Conservation (phyloP, 2,113 vertebrate genomes). For the Reinhardtius hippoglossoides region DNA sequence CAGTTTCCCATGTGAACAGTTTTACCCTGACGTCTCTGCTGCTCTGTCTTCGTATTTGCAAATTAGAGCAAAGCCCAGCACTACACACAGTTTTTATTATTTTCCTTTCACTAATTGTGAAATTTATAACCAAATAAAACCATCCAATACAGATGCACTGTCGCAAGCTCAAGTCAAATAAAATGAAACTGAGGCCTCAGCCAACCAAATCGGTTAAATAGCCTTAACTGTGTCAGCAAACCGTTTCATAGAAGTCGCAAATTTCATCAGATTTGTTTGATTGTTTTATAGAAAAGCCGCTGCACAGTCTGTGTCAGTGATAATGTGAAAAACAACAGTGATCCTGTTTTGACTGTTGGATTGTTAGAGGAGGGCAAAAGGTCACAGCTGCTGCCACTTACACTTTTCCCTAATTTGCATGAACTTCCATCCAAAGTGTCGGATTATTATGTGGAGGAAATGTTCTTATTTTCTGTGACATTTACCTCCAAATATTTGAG, state of each 20-base stretch:
- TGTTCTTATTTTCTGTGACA: constrained; percentile 42
- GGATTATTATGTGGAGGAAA: constrained; percentile 36
- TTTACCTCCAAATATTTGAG: constrained; percentile 39
- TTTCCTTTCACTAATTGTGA: background rate
- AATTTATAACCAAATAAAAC: background rate
- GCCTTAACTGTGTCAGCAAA: background rate
- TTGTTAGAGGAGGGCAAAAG: constrained; percentile 24
- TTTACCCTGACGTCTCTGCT: background rate
- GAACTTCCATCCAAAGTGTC: constrained; percentile 19
- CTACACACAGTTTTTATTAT: background rate
- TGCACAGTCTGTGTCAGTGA: constrained; percentile 13
- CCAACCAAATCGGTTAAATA: constrained; percentile 1
- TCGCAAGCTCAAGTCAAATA: constrained; percentile 16
- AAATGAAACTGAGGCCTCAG: constrained; percentile 6
- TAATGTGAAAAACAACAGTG: constrained; percentile 5
- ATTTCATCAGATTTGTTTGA: background rate
- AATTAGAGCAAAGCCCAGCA: background rate
- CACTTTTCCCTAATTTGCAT: constrained; percentile 46
- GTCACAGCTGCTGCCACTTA: constrained; percentile 57
- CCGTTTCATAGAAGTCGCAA: constrained; percentile 22
- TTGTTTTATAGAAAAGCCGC: background rate
- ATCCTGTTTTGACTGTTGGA: constrained; percentile 3
- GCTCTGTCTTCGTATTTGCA: background rate
- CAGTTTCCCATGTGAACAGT: background rate
- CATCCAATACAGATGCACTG: background rate